Conservation (phyloP, 2,113 vertebrate genomes). For the Poeciliopsis turrubarensis region DNA sequence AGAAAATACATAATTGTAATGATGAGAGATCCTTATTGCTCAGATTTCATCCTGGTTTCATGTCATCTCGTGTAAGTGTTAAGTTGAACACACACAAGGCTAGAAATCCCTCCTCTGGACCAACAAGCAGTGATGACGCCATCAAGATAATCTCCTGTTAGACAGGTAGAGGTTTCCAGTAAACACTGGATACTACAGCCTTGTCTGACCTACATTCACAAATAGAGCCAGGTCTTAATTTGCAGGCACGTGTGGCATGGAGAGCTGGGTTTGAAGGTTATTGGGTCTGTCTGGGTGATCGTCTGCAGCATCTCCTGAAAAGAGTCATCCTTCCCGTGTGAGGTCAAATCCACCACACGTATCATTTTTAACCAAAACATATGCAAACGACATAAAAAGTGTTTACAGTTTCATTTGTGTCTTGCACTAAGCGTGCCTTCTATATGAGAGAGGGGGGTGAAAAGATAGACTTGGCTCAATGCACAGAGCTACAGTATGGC, state of each 20-base stretch:
- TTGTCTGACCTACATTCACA: constrained; percentile 77
- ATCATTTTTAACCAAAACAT: background rate
- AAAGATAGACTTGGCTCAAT: constrained; percentile 11
- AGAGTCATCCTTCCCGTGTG: constrained; percentile 43
- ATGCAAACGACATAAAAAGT: background rate
- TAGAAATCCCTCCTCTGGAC: constrained; percentile 23
- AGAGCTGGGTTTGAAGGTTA: constrained; percentile 62
- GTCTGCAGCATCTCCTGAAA: constrained; percentile 22
- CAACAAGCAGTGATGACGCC: constrained; percentile 26
- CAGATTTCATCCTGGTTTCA: background rate
- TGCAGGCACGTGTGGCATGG: constrained; percentile 60
- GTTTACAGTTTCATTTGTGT: background rate
- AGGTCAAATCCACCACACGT: constrained; percentile 55
- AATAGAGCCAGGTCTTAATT: constrained; percentile 64
- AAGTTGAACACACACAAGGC: constrained; percentile 16
- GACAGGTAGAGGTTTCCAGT: constrained; percentile 66
- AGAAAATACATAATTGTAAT: background rate
- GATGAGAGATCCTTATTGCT: background rate
- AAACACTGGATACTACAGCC: constrained; percentile 60
- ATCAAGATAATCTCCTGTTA: constrained; percentile 58
- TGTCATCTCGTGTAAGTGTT: background rate
- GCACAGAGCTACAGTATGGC: constrained; percentile 18
- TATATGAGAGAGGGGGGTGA: background rate
- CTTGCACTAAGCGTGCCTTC: background rate
- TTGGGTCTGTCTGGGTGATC: constrained; percentile 66